Percentiles rank a stretch among this genome's conserved stretches.
phyloP scores from a whole-genome alignment of 2,888 invertebrate species.

The Campoplex nolae region DNA sequence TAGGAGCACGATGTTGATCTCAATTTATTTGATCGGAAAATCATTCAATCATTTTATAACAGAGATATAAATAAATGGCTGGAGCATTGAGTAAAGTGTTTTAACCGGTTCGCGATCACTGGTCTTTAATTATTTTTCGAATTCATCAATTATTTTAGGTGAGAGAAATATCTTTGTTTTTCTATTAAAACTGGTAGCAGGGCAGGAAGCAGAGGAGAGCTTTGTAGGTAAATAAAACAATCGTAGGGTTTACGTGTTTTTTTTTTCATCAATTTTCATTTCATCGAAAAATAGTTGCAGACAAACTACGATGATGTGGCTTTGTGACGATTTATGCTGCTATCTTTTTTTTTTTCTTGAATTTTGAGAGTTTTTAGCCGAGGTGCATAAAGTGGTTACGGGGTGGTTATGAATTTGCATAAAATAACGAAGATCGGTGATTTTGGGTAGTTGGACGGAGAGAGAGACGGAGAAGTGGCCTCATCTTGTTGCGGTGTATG shows the following conservation, averaged over 20 bases:
- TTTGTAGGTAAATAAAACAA: neutral
- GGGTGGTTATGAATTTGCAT: conserved; percentile 62
- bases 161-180: neutral
- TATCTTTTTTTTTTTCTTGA: neutral
- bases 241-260: neutral
- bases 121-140: neutral
- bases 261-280: neutral
- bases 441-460: conserved; percentile 62
- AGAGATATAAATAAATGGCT: conserved; percentile 21
- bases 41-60: conserved; percentile 46
- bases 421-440: conserved; percentile 74
- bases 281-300: neutral
- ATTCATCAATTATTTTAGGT: neutral
- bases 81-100: neutral
- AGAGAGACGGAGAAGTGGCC: conserved; percentile 29
- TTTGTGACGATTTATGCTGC: neutral
- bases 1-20: conserved; percentile 20
- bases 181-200: no score
- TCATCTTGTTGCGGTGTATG: conserved; percentile 56
- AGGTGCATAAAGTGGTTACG: conserved; percentile 11
- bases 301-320: neutral
- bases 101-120: neutral
- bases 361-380: neutral
- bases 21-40: conserved; percentile 51
- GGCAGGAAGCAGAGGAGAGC: neutral